These are phyloP conservation scores for Drosophila virilis DNA, from an alignment of 1,140 invertebrate species.

Conservation along the genomic window DNA sequence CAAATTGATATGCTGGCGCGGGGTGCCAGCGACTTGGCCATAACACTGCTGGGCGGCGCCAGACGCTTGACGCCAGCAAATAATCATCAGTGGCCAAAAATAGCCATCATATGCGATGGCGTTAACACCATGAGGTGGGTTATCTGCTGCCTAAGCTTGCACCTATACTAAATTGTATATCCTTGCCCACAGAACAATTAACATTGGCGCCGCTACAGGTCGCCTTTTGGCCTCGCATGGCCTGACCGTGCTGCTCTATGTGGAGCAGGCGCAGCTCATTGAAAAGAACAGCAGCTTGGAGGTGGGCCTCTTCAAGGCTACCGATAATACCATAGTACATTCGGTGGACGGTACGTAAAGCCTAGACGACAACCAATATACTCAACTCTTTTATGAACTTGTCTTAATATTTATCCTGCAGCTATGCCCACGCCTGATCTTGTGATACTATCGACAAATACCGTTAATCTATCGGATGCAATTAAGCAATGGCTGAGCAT, in stretches of 20 bases:
- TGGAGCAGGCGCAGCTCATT: constrained; percentile 85
- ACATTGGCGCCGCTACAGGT: constrained; percentile 90
- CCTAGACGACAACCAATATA: too few relatives aligned
- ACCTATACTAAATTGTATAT: neutral
- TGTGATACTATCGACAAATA: constrained; percentile 82
- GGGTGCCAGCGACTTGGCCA: constrained; percentile 90
- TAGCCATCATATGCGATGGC: constrained; percentile 89
- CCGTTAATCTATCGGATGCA: constrained; percentile 64
- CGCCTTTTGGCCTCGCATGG: constrained; percentile 93
- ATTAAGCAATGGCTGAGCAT: constrained; percentile 88
- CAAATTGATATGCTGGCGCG: constrained; percentile 91
- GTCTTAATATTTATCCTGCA: constrained; percentile 6
- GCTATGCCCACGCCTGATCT: constrained; percentile 81
- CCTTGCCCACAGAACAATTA: constrained; percentile 85
- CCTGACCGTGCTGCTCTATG: constrained; percentile 89
- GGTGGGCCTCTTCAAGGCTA: constrained; percentile 81
- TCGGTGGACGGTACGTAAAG: constrained; percentile 68
- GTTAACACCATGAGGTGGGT: constrained; percentile 64
- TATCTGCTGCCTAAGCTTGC: neutral
- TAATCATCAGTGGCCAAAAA: constrained; percentile 91
- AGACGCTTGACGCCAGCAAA: constrained; percentile 91
- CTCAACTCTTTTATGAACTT: too few relatives aligned
- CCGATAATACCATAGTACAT: constrained; percentile 72
- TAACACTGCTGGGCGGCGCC: constrained; percentile 91
- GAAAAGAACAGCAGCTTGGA: constrained; percentile 84